These are phyloP conservation scores for Charina bottae DNA, from an alignment of 2,113 vertebrate species.

Conservation along the genomic window DNA sequence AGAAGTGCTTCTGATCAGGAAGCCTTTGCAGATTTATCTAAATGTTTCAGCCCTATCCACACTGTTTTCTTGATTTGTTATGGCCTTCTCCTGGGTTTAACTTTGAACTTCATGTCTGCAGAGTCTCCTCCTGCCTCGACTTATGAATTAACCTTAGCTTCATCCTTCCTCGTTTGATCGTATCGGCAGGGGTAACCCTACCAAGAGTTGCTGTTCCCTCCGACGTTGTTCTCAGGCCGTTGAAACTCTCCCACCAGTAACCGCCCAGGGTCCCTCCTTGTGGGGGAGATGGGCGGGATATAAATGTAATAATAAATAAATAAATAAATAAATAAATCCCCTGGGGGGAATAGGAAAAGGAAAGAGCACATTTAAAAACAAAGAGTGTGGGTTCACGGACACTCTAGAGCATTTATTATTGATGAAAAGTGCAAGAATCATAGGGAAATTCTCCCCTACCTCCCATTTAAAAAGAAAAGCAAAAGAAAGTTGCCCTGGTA, in stretches of 20 bases:
- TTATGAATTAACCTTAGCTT: background rate
- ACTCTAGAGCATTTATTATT: slow-evolving; percentile 23
- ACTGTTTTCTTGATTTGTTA: background rate
- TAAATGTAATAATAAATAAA: no score
- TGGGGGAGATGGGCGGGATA: no score
- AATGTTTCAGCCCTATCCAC: background rate
- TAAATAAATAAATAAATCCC: no score
- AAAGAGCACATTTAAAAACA: slow-evolving; percentile 29
- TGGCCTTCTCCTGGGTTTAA: background rate
- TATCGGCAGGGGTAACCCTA: background rate
- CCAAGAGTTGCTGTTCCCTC: background rate
- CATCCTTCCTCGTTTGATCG: background rate
- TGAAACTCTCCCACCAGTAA: background rate
- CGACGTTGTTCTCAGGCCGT: background rate
- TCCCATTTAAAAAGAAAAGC: background rate
- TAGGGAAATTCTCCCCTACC: slow-evolving; percentile 21
- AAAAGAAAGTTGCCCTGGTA: slow-evolving; percentile 5
- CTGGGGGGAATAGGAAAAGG: slow-evolving; percentile 12
- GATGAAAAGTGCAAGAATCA: slow-evolving; percentile 32
- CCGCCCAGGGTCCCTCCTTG: no score
- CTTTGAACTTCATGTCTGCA: background rate
- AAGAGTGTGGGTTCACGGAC: slow-evolving; percentile 32
- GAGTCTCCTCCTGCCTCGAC: background rate
- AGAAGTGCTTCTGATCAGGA: no score
- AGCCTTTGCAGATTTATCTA: background rate